A percentile compares a stretch with the other conserved stretches of the same genome.
These are phyloP conservation scores for Aplochiton taeniatus DNA, from an alignment of 2,797 vertebrate genomes.

Conservation along the genomic window DNA sequence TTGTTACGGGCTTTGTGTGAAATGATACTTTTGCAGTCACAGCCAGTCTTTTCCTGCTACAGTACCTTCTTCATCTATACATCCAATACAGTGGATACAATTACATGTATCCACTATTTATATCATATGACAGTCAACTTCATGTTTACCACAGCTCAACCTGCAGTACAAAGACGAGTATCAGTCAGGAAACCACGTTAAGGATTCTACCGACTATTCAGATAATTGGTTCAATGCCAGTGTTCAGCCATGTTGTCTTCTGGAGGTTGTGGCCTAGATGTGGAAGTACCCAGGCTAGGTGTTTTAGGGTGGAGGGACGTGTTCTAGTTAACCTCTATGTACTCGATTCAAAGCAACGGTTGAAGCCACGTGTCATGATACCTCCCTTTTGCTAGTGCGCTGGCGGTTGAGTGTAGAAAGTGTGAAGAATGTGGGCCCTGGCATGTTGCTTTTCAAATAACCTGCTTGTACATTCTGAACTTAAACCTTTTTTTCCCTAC, in stretches of 20 bases:
- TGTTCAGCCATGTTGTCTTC: conserved; percentile 34
- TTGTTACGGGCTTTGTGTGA: no score
- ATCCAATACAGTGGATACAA: no score
- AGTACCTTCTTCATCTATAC: no score
- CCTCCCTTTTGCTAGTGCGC: conserved; percentile 48
- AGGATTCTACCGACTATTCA: conserved; percentile 30
- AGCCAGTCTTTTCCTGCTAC: no score
- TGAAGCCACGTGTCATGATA: conserved; percentile 67
- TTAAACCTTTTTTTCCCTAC: conserved; percentile 64
- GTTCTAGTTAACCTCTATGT: conserved; percentile 75
- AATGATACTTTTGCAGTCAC: no score
- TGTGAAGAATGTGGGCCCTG: conserved; percentile 34
- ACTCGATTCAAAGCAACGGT: conserved; percentile 32
- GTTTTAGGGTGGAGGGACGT: conserved; percentile 62
- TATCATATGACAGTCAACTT: no score
- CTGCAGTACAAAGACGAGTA: no score
- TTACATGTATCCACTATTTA: no score
- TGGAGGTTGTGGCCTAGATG: conserved; percentile 38
- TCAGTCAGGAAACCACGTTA: conserved; percentile 19
- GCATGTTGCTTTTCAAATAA: conserved; percentile 66
- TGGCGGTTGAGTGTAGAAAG: conserved; percentile 32
- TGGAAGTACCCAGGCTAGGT: conserved; percentile 47
- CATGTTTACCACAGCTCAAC: no score
- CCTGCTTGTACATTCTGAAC: conserved; percentile 63
- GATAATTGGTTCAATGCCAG: conserved; percentile 46